These are phyloP conservation scores for Acrobasis repandana DNA, from an alignment of 2,888 invertebrate genomes.

Conservation along the genomic window DNA sequence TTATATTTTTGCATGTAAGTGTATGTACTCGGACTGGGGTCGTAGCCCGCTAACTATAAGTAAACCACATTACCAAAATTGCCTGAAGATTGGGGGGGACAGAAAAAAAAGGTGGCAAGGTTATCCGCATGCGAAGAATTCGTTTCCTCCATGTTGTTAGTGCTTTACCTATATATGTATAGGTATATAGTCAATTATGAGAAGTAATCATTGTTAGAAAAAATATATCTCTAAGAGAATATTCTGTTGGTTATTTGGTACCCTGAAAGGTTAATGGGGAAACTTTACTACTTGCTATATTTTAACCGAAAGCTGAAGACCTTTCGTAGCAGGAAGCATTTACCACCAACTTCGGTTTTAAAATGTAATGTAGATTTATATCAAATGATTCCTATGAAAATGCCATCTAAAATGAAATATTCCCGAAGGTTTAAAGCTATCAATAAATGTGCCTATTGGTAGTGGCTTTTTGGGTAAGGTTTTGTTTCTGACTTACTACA, in stretches of 20 bases:
- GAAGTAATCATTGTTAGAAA: not conserved
- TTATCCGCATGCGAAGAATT: too few species aligned
- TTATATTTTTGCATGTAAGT: conserved; percentile 42
- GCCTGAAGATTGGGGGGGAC: too few species aligned
- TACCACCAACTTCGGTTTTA: too few species aligned
- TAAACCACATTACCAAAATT: too few species aligned
- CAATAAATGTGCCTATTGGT: too few species aligned
- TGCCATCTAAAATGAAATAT: not conserved
- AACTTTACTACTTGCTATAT: not conserved
- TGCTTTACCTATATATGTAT: not conserved
- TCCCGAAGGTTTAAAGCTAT: too few species aligned
- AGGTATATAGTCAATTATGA: conserved; percentile 3
- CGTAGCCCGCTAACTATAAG: conserved; percentile 16
- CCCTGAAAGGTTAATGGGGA: not conserved
- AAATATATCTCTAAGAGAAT: not conserved
- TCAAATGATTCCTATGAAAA: not conserved
- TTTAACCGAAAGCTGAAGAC: not conserved
- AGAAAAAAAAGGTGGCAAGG: too few species aligned
- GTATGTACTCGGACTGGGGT: conserved; percentile 47
- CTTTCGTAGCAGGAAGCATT: too few species aligned
- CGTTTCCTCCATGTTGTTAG: too few species aligned
- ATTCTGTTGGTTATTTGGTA: not conserved
- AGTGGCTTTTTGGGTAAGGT: too few species aligned
- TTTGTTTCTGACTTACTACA: too few species aligned
- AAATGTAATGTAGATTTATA: not conserved